Evolutionary conservation across 2,113 vertebrate genomes (phyloP), one percentile per base, ranked within the genome.

Genomic region (Galeopterus variegatus): DNA sequence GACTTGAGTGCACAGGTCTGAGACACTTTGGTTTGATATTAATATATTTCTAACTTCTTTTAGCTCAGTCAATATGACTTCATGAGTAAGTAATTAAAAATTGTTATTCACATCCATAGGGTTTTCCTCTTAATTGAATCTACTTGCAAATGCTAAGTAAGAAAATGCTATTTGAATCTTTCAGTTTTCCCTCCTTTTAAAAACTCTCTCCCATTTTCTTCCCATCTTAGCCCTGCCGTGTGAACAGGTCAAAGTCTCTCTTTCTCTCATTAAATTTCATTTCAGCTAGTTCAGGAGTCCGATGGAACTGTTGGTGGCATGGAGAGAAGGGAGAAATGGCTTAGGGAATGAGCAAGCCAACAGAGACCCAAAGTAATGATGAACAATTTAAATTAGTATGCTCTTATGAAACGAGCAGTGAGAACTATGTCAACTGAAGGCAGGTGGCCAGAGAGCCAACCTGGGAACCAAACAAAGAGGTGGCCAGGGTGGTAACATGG

Each of bases 91-190:
- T 89, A 93, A 97, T 95, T 94, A 95, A 95, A 93, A 83, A 21
- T 58, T 90, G 26, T 80, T 93, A 77, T 88, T 96, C 56, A 77
- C 48, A 85, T 95, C 75, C 79, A 90, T 79, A 73, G 91, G 36
- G 45, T 50, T 96, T 96, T 95, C 4, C 14, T 92, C 70, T 83
- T 95, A 95, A 76, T 75, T 95, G 70, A 95, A 54, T 96, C 31
- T 67, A 33, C 48, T 88, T 79, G 41, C 17, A 95, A 87, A 88
- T 24, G 13, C 45, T 52, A 88, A 62, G 75, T 75, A 72, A 69
- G 88, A 94, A 90, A 81, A 62, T 15, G 18, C 31, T 85, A 64
- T 64, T 60, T 50, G 60, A 56, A 6, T 73, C 65, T 60, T 93
- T 76, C 45, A 21, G 10, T 56, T 90, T 94, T 67, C 18, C 80